Base-by-base conservation (phyloP, 2,888 invertebrate species). In the Ormia ochracea region DNA sequence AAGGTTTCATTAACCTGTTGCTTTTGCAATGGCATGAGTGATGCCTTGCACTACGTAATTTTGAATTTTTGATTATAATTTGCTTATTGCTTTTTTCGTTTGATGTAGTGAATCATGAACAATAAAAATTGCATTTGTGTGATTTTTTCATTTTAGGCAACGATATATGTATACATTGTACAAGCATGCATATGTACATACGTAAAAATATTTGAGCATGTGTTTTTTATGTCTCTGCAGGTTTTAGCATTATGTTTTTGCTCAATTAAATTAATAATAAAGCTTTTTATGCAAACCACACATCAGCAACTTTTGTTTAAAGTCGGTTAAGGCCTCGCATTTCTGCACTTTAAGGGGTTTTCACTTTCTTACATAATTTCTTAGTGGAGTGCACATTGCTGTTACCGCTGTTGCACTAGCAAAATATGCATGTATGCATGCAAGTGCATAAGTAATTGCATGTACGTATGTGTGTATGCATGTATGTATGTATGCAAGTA, bases 321-420 rank as follows among this genome's bases (percentile, higher is more conserved):
- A 19, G 41, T 43, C 28, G 45, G 45, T 58, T 33, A 58, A 56
- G 56, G 14, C 54, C 41, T 66, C 21, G n/a, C n/a, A n/a, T n/a
- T 41, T 68, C 1, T 66, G 66, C 21, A 36, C 23, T 66, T 26
- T 38, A 65, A 41, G 45, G 68, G 56, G 56, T 72, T 80, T 80
- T 80, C 80, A 80, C 80, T 80, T 80, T 80, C 80, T 80, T 80
- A 80, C 80, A 80, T 80, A 80, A 80, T 68, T 72, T 69, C 33
- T 73, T 74, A 69, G 33, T 68, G 17, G 33, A 63, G 63, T 73
- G 38, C 26, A 38, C 48, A 12, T 33, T 56, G 41, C 28, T 43
- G 21, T 21, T 59, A 19, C 36, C 48, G 68, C 23, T 41, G 31
- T 19, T 50, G 58, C 19, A 14, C 10, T 56, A 19, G 43, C 41